Evolutionary conservation across 2,888 invertebrate species (phyloP), one percentile per base, ranked within the genome.

Genomic region (Hirtodrosophila histrioides): DNA sequence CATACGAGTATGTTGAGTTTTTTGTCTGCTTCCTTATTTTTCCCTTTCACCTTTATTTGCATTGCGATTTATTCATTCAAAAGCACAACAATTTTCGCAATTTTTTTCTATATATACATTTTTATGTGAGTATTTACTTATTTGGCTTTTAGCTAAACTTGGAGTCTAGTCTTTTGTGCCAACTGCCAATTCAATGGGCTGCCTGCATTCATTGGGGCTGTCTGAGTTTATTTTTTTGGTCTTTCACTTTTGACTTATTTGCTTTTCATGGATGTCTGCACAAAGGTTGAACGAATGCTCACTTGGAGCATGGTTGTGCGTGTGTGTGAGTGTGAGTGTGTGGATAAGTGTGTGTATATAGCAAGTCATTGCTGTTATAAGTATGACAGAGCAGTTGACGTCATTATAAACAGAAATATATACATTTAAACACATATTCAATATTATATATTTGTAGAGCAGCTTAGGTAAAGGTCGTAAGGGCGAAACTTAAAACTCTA

Each of bases 91-190:
- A 66, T 62, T 80, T 86, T 51, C 29, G 17, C 40, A 69, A 39
- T 77, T 68, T 49, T 56, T 51, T 45, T 41, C 8, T 27, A 12
- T 10, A 31, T 36, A 7, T 12, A 35, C 17, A 40, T 36, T 11
- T 46, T 45, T 56, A 23, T 36, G 0, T 31, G 9, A 8, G 9
- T 31, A 68, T 61, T 69, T 80, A 72, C 69, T 72, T 86, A 78
- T 86, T 85, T 78, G 78, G 69, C 76, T 84, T 84, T 82, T 86
- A 69, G 82, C 82, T 86, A 75, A 82, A 84, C 87, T 82, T 73
- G 53, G 51, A 78, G 82, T 82, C 78, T 84, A 69, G 74, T 77
- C 81, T 68, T 86, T 82, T 82, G 78, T 83, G 70, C 82, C 78
- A 65, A 69, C 61, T 86, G 72, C 58, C 73, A 72, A 81, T 85